Evolutionary conservation across 1,140 invertebrate genomes (phyloP).

Genomic region (Grapholita molesta): DNA sequence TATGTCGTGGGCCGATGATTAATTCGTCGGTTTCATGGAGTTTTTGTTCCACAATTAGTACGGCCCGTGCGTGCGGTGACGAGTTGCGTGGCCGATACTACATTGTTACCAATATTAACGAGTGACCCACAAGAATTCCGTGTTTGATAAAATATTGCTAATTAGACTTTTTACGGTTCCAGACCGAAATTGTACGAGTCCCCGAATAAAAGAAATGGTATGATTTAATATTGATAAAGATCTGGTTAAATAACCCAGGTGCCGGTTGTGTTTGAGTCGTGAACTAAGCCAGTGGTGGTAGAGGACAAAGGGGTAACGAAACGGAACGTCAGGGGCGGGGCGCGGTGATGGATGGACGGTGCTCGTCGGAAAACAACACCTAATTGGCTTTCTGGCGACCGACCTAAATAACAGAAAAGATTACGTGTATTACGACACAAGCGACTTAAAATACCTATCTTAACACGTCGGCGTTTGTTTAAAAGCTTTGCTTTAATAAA

Average conservation of each 20-base stretch:
- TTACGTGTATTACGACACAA: not conserved
- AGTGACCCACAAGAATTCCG: conserved; percentile 36
- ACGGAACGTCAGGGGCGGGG: conserved; percentile 6
- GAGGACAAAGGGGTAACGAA: conserved; percentile 9
- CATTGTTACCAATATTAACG: conserved; percentile 48
- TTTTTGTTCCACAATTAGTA: conserved; percentile 62
- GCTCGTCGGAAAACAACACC: conserved; percentile 2
- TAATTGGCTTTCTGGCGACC: conserved; percentile 1
- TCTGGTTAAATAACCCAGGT: not conserved
- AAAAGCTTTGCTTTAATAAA: too few species aligned
- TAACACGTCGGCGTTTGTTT: not conserved
- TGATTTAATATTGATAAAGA: conserved; percentile 8
- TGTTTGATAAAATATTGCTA: conserved; percentile 40
- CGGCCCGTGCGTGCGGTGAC: conserved; percentile 24
- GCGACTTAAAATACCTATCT: not conserved
- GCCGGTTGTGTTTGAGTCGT: not conserved
- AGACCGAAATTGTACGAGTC: not conserved
- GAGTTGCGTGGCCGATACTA: conserved; percentile 37
- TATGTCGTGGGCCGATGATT: conserved; percentile 49
- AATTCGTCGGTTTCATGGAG: conserved; percentile 60
- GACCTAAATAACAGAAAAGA: not conserved
- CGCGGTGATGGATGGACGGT: conserved; percentile 14
- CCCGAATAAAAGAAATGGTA: not conserved
- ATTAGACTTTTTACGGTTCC: conserved; percentile 32
- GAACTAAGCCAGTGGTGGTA: not conserved